Evolutionary conservation across 2,888 invertebrate genomes (phyloP).

Genomic region (Drosophila melanosoma): DNA sequence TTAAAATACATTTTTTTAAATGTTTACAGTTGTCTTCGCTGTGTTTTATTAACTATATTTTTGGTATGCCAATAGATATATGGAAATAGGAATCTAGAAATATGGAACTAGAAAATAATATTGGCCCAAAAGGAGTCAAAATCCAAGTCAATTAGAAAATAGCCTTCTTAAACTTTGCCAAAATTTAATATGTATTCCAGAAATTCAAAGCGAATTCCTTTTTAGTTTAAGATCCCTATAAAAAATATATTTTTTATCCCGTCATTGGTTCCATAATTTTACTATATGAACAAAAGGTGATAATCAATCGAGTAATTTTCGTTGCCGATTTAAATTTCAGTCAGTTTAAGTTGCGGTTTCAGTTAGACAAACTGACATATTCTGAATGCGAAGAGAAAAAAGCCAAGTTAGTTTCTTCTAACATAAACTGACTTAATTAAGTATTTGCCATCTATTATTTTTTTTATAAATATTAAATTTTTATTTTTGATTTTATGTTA

Average conservation of each 20-base stretch:
- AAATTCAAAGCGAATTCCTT: rapidly evolving
- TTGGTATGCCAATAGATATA: not conserved
- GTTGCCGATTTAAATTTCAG: not conserved
- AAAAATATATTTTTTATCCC: not conserved
- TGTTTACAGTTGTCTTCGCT: conserved; percentile 10
- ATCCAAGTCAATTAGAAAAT: not conserved
- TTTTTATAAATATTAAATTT: no score
- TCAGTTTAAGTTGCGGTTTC: not conserved
- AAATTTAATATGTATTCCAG: not conserved
- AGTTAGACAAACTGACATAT: not conserved
- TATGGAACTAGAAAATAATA: not conserved
- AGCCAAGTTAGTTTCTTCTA: not conserved
- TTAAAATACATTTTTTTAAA: conserved; percentile 37
- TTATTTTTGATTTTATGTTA: not conserved
- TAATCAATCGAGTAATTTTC: not conserved
- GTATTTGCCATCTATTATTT: not conserved
- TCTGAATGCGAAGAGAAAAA: not conserved
- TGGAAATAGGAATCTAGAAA: not conserved
- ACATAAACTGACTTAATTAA: not conserved
- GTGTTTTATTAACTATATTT: conserved; percentile 15
- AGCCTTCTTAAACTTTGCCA: not conserved
- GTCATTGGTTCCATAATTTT: not conserved
- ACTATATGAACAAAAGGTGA: not conserved
- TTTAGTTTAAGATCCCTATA: not conserved
- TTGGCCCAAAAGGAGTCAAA: not conserved